Percentiles rank a stretch among this genome's conserved stretches.
These are phyloP conservation scores for Caenorhabditis sinica DNA, from an alignment of 2,888 invertebrate species.

Conservation along the genomic window DNA sequence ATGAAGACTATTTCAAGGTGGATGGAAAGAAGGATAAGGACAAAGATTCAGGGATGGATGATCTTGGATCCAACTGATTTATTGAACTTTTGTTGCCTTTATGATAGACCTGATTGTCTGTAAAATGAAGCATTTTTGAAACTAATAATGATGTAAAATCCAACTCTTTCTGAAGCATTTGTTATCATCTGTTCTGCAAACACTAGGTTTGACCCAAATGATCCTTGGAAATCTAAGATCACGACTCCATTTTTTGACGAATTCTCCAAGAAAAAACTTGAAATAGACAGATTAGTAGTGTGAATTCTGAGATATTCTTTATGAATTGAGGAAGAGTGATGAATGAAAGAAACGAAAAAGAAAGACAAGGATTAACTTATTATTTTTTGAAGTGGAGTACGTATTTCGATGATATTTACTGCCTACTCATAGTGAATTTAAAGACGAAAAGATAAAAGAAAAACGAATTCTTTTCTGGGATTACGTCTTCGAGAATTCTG, in stretches of 20 bases:
- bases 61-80: conserved; percentile 9
- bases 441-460: conserved; percentile 30
- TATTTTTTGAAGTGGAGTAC: conserved; percentile 49
- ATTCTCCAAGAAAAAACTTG: background rate
- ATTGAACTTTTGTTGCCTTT: background rate
- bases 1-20: background rate
- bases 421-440: conserved; percentile 57
- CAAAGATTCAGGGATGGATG: conserved; percentile 9
- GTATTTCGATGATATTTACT: conserved; percentile 49
- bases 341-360: conserved; percentile 10
- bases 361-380: conserved; percentile 53
- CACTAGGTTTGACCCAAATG: conserved; percentile 5
- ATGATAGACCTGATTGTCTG: background rate
- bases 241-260: conserved; percentile 15
- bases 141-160: too few relatives aligned
- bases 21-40: background rate
- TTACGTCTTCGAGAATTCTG: conserved; percentile 40
- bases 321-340: conserved; percentile 2
- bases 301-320: conserved; percentile 23
- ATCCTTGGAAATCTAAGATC: conserved; percentile 31
- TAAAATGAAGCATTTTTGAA: background rate
- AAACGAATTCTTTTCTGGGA: conserved; percentile 28
- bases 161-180: too few relatives aligned
- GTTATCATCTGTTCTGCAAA: background rate
- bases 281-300: conserved; percentile 47